These are phyloP conservation scores for Dendronephthya gigantea DNA, from an alignment of 64 coral and sea anemone species.

Conservation along the genomic window DNA sequence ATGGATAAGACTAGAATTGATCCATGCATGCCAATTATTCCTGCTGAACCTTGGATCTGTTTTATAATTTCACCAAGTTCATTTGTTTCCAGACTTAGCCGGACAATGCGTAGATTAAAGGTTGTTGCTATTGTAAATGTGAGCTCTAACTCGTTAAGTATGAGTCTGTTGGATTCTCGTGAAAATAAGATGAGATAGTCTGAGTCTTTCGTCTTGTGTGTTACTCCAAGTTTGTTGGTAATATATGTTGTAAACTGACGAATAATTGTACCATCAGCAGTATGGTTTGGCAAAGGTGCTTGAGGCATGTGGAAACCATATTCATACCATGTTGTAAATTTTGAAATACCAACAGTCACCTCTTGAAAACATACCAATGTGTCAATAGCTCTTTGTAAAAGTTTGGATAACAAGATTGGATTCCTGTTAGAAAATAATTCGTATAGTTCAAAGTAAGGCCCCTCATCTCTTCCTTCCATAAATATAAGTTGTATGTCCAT, in stretches of 20 bases:
- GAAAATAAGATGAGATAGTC: slow-evolving; percentile 61
- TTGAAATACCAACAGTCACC: slow-evolving; percentile 72
- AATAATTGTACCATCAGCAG: slow-evolving; percentile 36
- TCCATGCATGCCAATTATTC: slow-evolving; percentile 89
- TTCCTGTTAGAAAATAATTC: slow-evolving; percentile 55
- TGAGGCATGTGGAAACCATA: slow-evolving; percentile 79
- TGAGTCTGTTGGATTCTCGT: slow-evolving; percentile 63
- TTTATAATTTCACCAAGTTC: slow-evolving; percentile 51
- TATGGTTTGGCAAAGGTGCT: slow-evolving; percentile 39
- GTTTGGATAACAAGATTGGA: slow-evolving; percentile 34
- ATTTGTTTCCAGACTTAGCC: slow-evolving; percentile 75
- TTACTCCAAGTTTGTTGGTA: slow-evolving; percentile 41
- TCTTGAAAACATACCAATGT: slow-evolving; percentile 63
- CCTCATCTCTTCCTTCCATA: slow-evolving; percentile 72
- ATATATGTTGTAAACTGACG: slow-evolving; percentile 65
- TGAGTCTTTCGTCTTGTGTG: neutral
- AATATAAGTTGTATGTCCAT: slow-evolving; percentile 41
- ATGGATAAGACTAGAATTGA: slow-evolving; percentile 74
- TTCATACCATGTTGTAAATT: slow-evolving; percentile 91
- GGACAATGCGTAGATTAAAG: slow-evolving; percentile 53
- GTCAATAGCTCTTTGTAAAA: slow-evolving; percentile 19
- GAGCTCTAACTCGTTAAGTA: slow-evolving; percentile 69
- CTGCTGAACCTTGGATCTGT: slow-evolving; percentile 55
- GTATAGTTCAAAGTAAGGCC: slow-evolving; percentile 54
- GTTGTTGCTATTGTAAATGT: slow-evolving; percentile 55